Evolutionary conservation across 2,797 vertebrate genomes (phyloP), one percentile per base, ranked within the genome.

Genomic region (Phyllotis vaccarum): DNA sequence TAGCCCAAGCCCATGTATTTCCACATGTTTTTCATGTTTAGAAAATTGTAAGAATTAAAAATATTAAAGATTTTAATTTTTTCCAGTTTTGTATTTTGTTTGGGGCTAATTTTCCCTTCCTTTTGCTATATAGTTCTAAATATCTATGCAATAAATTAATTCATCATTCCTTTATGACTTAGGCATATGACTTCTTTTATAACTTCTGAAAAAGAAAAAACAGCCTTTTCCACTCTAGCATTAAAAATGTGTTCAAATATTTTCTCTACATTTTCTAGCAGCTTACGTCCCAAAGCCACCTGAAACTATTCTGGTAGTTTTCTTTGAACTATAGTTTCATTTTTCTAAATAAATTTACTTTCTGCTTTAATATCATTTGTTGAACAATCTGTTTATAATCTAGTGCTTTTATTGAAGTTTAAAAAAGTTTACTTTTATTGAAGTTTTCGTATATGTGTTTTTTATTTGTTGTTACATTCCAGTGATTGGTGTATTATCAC

Each of bases 341-440:
- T 86, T 74, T 90, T 49, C 37, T 8, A 66, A 37, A 81, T 93
- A 31, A 40, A 6, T 87, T 68, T 78, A 24, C 62, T 60, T 7
- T 58, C 82, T 92, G 14, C 4, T 21, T 66, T 10, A 21, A 6
- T 40, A 58, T 79, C 52, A 83, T 52, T 86, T 95, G 79, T 68
- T 82, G 64, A 87, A 92, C 49, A 54, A 46, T 76, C 52, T 82
- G 21, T 34, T 52, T 31, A 74, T 49, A 72, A 79, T 34, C 24
- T 46, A 22, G n/a, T n/a, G 46, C 14, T 85, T n/a, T 79, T 52
- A 83, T 46, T 43, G 78, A n/a, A n/a, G n/a, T n/a, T n/a, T n/a
- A n/a, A n/a, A n/a, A n/a, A n/a, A n/a, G n/a, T n/a, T 11, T 10
- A 27, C 40, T 54, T 93, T 96, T 70, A 75, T 86, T 12, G 81